A percentile compares a stretch with the other conserved stretches of the same genome.
phyloP scores from a whole-genome alignment of 2,113 vertebrate species.

The Suncus etruscus region DNA sequence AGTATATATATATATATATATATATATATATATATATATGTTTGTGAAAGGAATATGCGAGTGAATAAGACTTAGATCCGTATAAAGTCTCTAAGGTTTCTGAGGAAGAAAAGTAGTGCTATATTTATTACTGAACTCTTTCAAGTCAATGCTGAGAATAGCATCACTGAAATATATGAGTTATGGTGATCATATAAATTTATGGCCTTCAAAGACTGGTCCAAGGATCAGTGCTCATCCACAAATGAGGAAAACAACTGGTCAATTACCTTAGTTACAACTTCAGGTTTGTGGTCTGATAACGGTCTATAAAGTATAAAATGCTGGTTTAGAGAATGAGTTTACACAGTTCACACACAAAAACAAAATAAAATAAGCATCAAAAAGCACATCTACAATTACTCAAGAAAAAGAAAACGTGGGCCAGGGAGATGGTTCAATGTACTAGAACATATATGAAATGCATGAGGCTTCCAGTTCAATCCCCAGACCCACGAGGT shows the following conservation, averaged over 20 bases:
- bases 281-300: too few relatives aligned
- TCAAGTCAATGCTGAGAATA: constrained; percentile 75
- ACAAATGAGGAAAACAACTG: too few relatives aligned
- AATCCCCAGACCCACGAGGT: too few relatives aligned
- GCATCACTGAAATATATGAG: constrained; percentile 52
- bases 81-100: constrained; percentile 56
- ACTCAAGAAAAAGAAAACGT: constrained; percentile 58
- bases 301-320: too few relatives aligned
- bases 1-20: constrained; percentile 65
- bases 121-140: constrained; percentile 63
- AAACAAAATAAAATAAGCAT: constrained; percentile 36
- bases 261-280: too few relatives aligned
- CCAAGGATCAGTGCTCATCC: too few relatives aligned
- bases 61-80: constrained; percentile 52
- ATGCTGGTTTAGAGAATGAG: too few relatives aligned
- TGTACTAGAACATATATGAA: too few relatives aligned
- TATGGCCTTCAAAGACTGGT: too few relatives aligned
- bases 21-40: constrained; percentile 61
- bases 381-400: constrained; percentile 60
- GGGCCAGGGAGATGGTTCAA: too few relatives aligned
- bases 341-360: background rate
- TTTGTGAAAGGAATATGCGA: constrained; percentile 18
- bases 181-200: constrained; percentile 42
- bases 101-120: constrained; percentile 65
- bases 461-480: too few relatives aligned